Evolutionary conservation across 2,888 invertebrate genomes (phyloP).

Genomic region (Agriopis marginaria): DNA sequence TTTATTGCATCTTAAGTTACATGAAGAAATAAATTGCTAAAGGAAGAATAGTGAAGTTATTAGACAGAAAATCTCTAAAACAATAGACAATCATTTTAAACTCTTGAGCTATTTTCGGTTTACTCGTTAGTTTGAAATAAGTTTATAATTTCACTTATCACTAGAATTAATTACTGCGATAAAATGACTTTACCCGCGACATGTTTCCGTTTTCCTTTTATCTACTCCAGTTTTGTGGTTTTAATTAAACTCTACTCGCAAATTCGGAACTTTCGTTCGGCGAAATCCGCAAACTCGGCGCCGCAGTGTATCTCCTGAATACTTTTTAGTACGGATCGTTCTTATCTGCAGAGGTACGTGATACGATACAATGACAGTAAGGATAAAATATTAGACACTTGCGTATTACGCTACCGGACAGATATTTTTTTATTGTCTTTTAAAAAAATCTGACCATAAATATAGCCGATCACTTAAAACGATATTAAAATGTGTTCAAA

Average conservation of each 20-base stretch:
- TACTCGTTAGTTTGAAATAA: background rate
- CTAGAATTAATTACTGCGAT: slow-evolving; percentile 5
- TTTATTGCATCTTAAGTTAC: no score
- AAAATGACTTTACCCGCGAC: slow-evolving; percentile 5
- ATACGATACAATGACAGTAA: slow-evolving; percentile 16
- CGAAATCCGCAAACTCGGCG: slow-evolving; percentile 30
- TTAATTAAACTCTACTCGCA: slow-evolving; percentile 31
- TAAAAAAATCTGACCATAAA: no score
- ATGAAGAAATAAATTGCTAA: no score
- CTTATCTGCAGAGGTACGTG: slow-evolving; percentile 24
- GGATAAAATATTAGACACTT: background rate
- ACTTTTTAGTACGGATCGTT: slow-evolving; percentile 23
- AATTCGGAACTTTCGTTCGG: slow-evolving; percentile 21
- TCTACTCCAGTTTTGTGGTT: slow-evolving; percentile 29
- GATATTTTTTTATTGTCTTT: no score
- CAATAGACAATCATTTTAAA: no score
- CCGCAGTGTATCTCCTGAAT: slow-evolving; percentile 26
- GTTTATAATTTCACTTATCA: slow-evolving; percentile 4
- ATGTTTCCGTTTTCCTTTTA: slow-evolving; percentile 17
- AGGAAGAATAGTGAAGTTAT: no score
- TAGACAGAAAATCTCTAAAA: no score
- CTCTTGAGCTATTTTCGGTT: no score
- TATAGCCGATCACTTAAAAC: no score
- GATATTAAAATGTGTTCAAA: no score
- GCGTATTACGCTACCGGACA: background rate